Conservation (phyloP, 1,140 invertebrate species). For the Notospermus geniculatus region DNA sequence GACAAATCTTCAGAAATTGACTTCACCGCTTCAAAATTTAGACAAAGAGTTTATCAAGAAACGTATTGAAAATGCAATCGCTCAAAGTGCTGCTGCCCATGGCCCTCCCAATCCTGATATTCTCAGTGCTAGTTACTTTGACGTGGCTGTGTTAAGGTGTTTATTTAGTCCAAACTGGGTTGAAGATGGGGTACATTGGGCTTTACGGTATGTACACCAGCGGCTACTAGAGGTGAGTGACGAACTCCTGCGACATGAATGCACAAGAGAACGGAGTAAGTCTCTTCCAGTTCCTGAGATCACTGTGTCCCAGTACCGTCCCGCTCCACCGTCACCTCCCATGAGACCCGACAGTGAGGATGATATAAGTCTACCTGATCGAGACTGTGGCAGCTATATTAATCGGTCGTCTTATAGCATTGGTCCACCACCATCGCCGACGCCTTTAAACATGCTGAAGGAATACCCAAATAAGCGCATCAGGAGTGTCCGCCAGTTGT, state of each 20-base stretch:
- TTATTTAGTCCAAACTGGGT: constrained; percentile 97
- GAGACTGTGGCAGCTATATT: neutral
- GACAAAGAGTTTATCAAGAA: constrained; percentile 49
- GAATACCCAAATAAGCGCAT: neutral
- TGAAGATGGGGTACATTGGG: constrained; percentile 97
- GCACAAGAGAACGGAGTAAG: constrained; percentile 78
- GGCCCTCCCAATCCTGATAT: constrained; percentile 36
- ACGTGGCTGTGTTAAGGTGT: constrained; percentile 92
- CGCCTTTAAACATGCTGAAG: neutral
- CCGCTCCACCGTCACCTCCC: neutral
- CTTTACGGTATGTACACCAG: constrained; percentile 72
- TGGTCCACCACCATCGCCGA: neutral
- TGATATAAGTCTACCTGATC: constrained; percentile 7
- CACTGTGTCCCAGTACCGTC: constrained; percentile 65
- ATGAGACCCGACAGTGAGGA: constrained; percentile 1
- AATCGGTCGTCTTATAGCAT: constrained; percentile 1
- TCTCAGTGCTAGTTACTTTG: constrained; percentile 78
- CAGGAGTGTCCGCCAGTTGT: constrained; percentile 5
- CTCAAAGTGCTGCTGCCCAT: constrained; percentile 36
- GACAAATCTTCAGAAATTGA: constrained; percentile 32
- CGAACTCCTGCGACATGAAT: constrained; percentile 71
- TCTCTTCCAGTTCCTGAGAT: constrained; percentile 92
- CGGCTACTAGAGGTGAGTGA: constrained; percentile 54
- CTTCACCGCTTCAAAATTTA: constrained; percentile 28
- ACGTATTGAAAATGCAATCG: constrained; percentile 42